Percentiles rank a stretch among this genome's conserved stretches.
These are phyloP conservation scores for Athene noctua DNA, from an alignment of 2,113 vertebrate species.

Conservation along the genomic window DNA sequence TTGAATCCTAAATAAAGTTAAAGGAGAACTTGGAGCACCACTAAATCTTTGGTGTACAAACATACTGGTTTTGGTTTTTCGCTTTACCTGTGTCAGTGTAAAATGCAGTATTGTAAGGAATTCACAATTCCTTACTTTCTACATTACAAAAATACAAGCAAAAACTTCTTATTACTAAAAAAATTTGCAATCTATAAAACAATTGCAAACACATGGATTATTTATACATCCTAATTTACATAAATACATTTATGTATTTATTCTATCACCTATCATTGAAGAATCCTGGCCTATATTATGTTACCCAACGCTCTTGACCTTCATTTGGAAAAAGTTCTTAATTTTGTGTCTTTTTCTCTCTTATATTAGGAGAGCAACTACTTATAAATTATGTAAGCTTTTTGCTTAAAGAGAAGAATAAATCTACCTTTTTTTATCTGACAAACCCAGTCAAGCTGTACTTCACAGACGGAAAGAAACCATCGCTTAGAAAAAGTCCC, in stretches of 20 bases:
- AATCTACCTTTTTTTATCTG: conserved; percentile 87
- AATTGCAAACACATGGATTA: not conserved
- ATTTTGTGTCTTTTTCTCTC: not conserved
- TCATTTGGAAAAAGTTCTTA: not conserved
- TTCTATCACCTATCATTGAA: not conserved
- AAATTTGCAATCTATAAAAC: not conserved
- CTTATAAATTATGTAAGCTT: not conserved
- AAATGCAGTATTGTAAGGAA: not conserved
- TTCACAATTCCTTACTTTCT: not conserved
- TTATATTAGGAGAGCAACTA: not conserved
- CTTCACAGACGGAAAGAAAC: conserved; percentile 84
- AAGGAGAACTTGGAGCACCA: not conserved
- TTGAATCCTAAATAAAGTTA: not conserved
- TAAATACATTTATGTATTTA: not conserved
- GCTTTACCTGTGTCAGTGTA: not conserved
- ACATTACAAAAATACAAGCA: not conserved
- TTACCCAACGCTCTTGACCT: not conserved
- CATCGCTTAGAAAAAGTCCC: conserved; percentile 7
- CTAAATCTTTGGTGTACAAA: not conserved
- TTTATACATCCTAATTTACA: not conserved
- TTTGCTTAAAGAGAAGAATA: not conserved
- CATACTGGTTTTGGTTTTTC: not conserved
- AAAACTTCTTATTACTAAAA: not conserved
- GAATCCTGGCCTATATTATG: not conserved
- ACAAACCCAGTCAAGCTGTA: conserved; percentile 84